Percentiles rank a stretch among this genome's conserved stretches.
These are phyloP conservation scores for Dascyllus trimaculatus DNA, from an alignment of 2,113 vertebrate species.

Conservation along the genomic window DNA sequence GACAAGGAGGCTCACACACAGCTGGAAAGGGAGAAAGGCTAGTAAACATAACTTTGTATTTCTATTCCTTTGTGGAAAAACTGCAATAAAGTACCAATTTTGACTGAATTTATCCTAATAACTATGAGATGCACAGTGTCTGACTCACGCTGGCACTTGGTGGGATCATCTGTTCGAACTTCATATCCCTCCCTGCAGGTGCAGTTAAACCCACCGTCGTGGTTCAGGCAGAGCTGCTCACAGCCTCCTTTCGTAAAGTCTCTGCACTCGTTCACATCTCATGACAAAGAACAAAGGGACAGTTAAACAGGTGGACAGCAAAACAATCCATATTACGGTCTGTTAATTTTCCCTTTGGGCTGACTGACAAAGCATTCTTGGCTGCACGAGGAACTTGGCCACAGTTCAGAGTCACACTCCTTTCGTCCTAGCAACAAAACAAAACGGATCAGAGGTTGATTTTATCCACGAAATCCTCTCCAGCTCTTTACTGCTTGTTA, in stretches of 20 bases:
- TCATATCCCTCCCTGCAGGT: constrained; percentile 80
- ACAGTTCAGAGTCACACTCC: background rate
- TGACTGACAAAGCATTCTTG: background rate
- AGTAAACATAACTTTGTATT: background rate
- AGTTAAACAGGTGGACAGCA: background rate
- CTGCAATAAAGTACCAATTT: background rate
- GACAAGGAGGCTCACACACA: constrained; percentile 83
- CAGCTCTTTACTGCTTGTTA: background rate
- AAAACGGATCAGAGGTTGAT: background rate
- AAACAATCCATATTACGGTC: background rate
- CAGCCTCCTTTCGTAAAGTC: constrained; percentile 86
- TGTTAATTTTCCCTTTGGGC: background rate
- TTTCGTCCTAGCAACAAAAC: background rate
- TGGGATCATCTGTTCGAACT: constrained; percentile 76
- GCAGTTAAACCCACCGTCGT: constrained; percentile 82
- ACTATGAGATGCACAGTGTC: background rate
- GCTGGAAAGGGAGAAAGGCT: constrained; percentile 67
- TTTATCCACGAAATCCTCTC: background rate
- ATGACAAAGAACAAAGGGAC: constrained; percentile 14
- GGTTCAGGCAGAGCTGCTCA: constrained; percentile 85
- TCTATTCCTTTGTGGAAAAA: background rate
- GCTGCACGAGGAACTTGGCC: background rate
- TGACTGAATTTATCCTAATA: background rate
- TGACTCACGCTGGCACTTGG: constrained; percentile 85
- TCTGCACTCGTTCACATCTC: constrained; percentile 86